phyloP scores from a whole-genome alignment of 2,113 vertebrate species.

The Alectura lathami region DNA sequence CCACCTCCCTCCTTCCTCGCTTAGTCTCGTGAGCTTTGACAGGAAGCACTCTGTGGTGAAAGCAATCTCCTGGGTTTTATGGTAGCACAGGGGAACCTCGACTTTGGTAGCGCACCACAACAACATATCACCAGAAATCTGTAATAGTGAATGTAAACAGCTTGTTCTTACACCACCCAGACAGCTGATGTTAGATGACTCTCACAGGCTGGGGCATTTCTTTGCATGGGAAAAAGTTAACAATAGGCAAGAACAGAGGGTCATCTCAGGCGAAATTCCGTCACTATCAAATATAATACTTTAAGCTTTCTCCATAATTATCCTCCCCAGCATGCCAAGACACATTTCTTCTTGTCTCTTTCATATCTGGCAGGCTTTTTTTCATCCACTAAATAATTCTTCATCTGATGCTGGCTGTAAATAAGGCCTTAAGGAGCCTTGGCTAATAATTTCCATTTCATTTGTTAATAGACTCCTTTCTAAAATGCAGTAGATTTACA shows the following conservation, averaged over 20 bases:
- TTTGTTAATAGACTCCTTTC: neutral
- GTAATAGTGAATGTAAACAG: neutral
- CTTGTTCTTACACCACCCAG: neutral
- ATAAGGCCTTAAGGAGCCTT: conserved; percentile 1
- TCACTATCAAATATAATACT: conserved; percentile 35
- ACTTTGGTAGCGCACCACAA: conserved; percentile 17
- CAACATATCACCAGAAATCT: neutral
- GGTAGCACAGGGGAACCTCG: neutral
- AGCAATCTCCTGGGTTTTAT: neutral
- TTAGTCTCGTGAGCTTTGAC: neutral
- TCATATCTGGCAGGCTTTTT: conserved; percentile 43
- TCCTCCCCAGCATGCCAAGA: conserved; percentile 24
- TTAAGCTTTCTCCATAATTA: conserved; percentile 38
- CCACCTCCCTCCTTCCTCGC: neutral
- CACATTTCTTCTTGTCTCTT: conserved; percentile 37
- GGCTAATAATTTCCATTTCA: conserved; percentile 8
- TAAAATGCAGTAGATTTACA: neutral
- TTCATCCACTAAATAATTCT: conserved; percentile 31
- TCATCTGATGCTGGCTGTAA: neutral
- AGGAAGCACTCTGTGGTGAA: neutral
- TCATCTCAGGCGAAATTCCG: conserved; percentile 55
- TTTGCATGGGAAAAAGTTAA: conserved; percentile 24
- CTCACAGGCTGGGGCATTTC: neutral
- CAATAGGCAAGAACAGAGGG: conserved; percentile 18
- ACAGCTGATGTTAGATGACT: neutral